Evolutionary conservation across 2,113 vertebrate species (phyloP), one percentile per base, ranked within the genome.

Genomic region (Ancistrus triradiatus): DNA sequence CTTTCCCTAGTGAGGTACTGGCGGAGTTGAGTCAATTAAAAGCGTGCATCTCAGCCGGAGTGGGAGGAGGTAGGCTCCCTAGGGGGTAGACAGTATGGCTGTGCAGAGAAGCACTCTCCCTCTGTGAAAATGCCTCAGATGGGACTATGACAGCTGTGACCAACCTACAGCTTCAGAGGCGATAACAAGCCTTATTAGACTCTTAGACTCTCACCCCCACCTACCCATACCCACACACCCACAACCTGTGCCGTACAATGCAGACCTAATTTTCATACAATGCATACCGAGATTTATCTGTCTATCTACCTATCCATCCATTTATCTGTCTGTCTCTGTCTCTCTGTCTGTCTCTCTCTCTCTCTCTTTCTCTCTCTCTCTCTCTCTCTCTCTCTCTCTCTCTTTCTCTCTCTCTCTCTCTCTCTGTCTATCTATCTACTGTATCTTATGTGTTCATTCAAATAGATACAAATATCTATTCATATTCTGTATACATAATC

Each of bases 141-240:
- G 84, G 86, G 85, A 85, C 74, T 52, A 11, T 78, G 79, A 85
- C 86, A 87, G 86, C 85, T 89, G 84, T 83, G 83, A 80, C 82
- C 86, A 78, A 83, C 77, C 81, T 81, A 77, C 77, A 59, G 81
- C 76, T 83, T 82, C 77, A 76, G 72, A 69, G 78, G 78, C 75
- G 75, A 81, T 84, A 83, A 86, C 82, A 86, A 86, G 80, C 66
- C 77, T 77, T 74, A 75, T 80, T 79, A 85, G 70, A 80, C 53
- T 67, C 68, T 69, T 62, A 56, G 65, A 56, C 43, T 51, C 65
- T 72, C 72, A 69, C 49, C 65, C 70, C 63, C 37, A 59, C 38
- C 28, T 46, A 63, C 38, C 53, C 25, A 58, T 25, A 62, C 19
- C 7, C 19, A 38, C 35, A 55, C 59, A 55, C 47, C 69, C 42